Conservation (phyloP, 2,888 invertebrate species). For the Eutolmus rufibarbis region DNA sequence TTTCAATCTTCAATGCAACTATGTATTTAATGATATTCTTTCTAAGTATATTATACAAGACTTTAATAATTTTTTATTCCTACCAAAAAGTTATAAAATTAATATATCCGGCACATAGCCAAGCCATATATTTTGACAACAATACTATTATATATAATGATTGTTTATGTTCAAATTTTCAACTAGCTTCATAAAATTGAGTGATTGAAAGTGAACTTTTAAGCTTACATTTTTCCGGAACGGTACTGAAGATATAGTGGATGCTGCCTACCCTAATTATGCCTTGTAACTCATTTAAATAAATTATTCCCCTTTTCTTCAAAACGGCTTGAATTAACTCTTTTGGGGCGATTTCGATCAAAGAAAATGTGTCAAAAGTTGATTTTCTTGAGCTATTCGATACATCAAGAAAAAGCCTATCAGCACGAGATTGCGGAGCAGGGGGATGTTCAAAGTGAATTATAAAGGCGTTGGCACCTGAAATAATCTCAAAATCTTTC, state of each 20-base stretch:
- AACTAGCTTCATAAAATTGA: too few species aligned
- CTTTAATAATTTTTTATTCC: too few species aligned
- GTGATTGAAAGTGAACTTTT: not conserved
- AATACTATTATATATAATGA: too few species aligned
- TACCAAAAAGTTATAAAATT: too few species aligned
- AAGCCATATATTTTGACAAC: too few species aligned
- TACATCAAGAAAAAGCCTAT: not conserved
- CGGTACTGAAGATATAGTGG: too few species aligned
- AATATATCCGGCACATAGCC: too few species aligned
- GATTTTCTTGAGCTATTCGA: not conserved
- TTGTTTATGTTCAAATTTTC: too few species aligned
- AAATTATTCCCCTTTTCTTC: not conserved
- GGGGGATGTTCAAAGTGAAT: not conserved
- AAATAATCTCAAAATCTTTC: not conserved
- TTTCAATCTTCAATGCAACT: too few species aligned
- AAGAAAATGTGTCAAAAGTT: not conserved
- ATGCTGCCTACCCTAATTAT: too few species aligned
- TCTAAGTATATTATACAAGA: too few species aligned
- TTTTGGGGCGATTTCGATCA: not conserved
- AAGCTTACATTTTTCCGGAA: not conserved
- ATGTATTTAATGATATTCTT: too few species aligned
- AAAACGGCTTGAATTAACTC: not conserved
- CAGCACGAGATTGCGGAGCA: not conserved
- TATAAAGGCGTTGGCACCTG: not conserved
- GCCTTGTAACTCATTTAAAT: not conserved